phyloP scores from a whole-genome alignment of 2,797 vertebrate species.

The Monodelphis domestica region DNA sequence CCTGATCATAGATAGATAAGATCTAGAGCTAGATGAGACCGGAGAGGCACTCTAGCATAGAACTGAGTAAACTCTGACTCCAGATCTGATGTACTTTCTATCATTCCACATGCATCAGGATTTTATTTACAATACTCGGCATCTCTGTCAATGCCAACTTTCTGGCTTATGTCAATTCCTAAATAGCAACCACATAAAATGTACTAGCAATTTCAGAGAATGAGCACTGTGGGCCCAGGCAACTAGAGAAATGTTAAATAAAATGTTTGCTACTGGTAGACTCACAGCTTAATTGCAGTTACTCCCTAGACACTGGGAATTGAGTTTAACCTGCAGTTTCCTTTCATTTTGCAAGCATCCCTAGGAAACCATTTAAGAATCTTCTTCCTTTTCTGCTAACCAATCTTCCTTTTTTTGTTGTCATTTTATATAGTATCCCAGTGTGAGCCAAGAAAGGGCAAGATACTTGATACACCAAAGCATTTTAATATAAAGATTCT shows the following conservation, averaged over 20 bases:
- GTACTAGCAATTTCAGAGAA: constrained; percentile 32
- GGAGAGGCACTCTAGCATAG: not conserved
- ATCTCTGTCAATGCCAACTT: constrained; percentile 11
- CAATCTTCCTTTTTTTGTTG: constrained; percentile 36
- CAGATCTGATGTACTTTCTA: not conserved
- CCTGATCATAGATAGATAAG: not conserved
- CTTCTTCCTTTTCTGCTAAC: constrained; percentile 38
- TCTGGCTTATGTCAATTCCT: constrained; percentile 26
- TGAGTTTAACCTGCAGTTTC: not conserved
- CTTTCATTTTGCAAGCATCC: constrained; percentile 7
- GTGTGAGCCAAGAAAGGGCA: constrained; percentile 16
- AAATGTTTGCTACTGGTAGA: constrained; percentile 1
- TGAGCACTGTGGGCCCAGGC: not conserved
- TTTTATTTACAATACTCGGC: not conserved
- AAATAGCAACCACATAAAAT: constrained; percentile 31
- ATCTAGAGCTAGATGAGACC: not conserved
- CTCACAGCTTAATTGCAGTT: not conserved
- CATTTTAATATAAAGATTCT: constrained; percentile 46
- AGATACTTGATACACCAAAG: constrained; percentile 50
- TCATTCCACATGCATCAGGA: not conserved
- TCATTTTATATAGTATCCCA: constrained; percentile 40
- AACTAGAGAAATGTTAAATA: constrained; percentile 19
- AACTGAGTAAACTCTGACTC: not conserved
- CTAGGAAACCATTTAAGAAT: constrained; percentile 43
- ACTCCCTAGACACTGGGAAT: not conserved